A percentile compares a stretch with the other conserved stretches of the same genome.
Conservation (phyloP, 2,797 vertebrate genomes). For the Manis javanica region DNA sequence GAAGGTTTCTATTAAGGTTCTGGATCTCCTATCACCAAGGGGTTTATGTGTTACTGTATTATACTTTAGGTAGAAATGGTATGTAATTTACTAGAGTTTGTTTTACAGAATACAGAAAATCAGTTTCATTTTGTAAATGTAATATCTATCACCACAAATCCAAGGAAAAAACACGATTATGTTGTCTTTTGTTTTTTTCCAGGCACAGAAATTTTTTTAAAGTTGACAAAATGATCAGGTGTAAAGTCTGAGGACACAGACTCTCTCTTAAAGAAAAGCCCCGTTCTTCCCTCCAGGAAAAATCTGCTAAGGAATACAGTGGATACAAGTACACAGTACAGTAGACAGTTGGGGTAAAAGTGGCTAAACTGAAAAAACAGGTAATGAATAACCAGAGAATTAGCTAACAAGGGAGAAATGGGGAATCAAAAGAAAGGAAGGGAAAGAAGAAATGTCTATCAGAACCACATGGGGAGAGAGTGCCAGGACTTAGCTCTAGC, state of each 20-base stretch:
- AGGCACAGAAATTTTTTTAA: conserved; percentile 31
- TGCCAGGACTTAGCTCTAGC: neutral
- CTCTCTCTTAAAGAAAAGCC: neutral
- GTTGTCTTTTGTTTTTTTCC: conserved; percentile 2
- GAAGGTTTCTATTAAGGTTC: conserved; percentile 25
- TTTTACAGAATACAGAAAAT: conserved; percentile 39
- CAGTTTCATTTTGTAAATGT: conserved; percentile 36
- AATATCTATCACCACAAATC: conserved; percentile 20
- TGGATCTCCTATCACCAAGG: conserved; percentile 1
- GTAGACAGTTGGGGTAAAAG: neutral
- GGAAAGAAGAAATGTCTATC: neutral
- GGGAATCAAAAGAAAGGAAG: neutral
- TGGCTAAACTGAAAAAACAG: neutral
- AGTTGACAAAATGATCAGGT: conserved; percentile 23
- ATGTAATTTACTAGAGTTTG: neutral
- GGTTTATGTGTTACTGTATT: neutral
- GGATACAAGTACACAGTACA: neutral
- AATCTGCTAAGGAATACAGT: neutral
- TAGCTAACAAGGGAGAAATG: neutral
- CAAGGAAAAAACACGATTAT: neutral
- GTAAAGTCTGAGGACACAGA: neutral
- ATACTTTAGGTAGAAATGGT: neutral
- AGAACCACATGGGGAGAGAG: neutral
- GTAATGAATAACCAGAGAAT: neutral
- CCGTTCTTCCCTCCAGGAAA: neutral